These are phyloP conservation scores for Meteorus sp. DNA, from an alignment of 1,140 invertebrate genomes.

Conservation along the genomic window DNA sequence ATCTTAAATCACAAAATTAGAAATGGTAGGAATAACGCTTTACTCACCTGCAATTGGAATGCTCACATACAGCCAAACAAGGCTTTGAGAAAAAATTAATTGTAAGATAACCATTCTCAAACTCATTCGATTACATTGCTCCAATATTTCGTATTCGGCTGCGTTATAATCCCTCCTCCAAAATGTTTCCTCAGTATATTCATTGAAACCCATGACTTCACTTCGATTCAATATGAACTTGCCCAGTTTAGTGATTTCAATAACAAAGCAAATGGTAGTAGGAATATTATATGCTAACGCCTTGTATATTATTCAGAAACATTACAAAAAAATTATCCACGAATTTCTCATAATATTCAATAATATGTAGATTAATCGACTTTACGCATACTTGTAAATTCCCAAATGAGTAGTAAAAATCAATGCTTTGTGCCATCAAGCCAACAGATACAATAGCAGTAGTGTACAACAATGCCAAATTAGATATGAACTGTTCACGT, in stretches of 20 bases:
- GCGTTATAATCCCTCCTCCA: constrained; percentile 31
- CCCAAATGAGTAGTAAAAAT: constrained; percentile 31
- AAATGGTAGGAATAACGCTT: background rate
- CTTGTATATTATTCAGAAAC: constrained; percentile 19
- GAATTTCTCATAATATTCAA: no score
- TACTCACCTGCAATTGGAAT: constrained; percentile 35
- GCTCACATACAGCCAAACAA: constrained; percentile 31
- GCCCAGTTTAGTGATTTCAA: constrained; percentile 27
- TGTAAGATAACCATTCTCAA: constrained; percentile 15
- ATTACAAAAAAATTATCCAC: background rate
- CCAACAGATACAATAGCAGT: constrained; percentile 28
- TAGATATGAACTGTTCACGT: constrained; percentile 31
- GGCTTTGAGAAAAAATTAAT: constrained; percentile 15
- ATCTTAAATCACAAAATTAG: constrained; percentile 24
- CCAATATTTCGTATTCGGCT: constrained; percentile 29
- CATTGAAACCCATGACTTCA: constrained; percentile 33
- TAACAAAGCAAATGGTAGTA: constrained; percentile 24
- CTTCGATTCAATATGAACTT: constrained; percentile 30
- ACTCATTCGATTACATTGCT: constrained; percentile 30
- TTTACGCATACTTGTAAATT: constrained; percentile 32
- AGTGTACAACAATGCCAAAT: constrained; percentile 25
- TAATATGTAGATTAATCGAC: no score
- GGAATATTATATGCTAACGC: constrained; percentile 30
- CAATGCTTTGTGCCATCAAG: constrained; percentile 26
- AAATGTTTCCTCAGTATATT: constrained; percentile 31